Base-by-base conservation (phyloP, 2,113 vertebrate species). In the Turnix velox region DNA sequence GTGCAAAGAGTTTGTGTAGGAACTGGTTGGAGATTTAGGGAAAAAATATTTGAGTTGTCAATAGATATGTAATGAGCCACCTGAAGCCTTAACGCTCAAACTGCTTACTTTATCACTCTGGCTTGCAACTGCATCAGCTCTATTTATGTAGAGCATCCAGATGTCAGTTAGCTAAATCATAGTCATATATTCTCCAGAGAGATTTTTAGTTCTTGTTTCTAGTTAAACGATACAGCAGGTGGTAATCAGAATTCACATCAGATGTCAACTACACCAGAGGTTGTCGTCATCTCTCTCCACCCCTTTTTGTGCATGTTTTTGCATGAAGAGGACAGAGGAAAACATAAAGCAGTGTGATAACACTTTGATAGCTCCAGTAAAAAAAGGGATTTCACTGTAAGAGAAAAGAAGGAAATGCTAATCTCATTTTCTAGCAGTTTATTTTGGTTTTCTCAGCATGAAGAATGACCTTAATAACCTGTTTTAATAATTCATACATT, bases 101-200 rank as follows among this genome's bases (percentile, higher is more conserved):
- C 42, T 77, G 67, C 87, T 95, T 83, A 45, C 75, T 95, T 94
- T 92, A 84, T 87, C 87, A 93, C 82, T 61, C 18, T 78, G 87
- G 80, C 93, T 94, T 91, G 91, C 90, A 58, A 91, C 82, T 59
- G 57, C 73, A 88, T 83, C 83, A 85, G 89, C 90, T 95, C 39
- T 92, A 46, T 95, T 97, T 97, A 55, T 96, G 89, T 90, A 90
- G 66, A 95, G 84, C 63, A 90, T 91, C 76, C 96, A 96, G 96
- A 90, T 96, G 94, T 73, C 88, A 91, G 84, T 87, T 61, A 81
- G 92, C 81, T 92, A 84, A 95, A 95, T 93, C 93, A 87, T 82
- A 88, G 76, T 72, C 89, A 48, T 27, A 18, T 27, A 79, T 90
- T 87, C 91, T 91, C 94, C 74, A 45, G 81, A 74, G 94, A 71